phyloP scores from a whole-genome alignment of 1,140 invertebrate species.

The Lordiphosa mommai region DNA sequence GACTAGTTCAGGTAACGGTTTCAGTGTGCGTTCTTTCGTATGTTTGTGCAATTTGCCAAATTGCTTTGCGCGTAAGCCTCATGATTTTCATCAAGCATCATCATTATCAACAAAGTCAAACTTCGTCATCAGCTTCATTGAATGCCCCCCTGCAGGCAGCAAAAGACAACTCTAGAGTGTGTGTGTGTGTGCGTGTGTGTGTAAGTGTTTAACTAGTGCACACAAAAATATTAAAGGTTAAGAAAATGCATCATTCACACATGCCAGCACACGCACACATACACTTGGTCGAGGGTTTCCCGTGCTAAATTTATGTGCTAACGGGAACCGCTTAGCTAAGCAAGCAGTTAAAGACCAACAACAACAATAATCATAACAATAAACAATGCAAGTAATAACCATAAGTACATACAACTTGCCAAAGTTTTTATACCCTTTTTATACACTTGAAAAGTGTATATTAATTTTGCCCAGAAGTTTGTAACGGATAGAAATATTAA shows the following conservation, averaged over 20 bases:
- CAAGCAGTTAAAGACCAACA: conserved; percentile 31
- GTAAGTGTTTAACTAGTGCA: conserved; percentile 21
- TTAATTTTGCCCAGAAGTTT: too few species aligned
- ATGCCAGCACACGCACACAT: conserved; percentile 8
- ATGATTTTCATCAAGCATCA: too few species aligned
- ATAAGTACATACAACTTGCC: not conserved
- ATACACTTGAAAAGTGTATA: too few species aligned
- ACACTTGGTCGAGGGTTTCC: conserved; percentile 17
- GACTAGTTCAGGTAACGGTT: conserved; percentile 1
- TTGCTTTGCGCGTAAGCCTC: conserved; percentile 41
- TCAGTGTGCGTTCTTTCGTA: conserved; percentile 4
- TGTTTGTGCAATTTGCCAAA: conserved; percentile 66
- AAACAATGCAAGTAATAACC: conserved; percentile 12
- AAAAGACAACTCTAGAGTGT: conserved; percentile 32
- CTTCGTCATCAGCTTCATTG: conserved; percentile 12
- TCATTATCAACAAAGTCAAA: too few species aligned
- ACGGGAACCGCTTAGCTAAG: conserved; percentile 73
- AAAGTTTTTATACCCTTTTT: conserved; percentile 11
- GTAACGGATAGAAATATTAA: too few species aligned
- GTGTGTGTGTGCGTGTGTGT: not conserved
- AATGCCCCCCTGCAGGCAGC: conserved; percentile 17
- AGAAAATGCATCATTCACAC: conserved; percentile 43
- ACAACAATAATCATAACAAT: conserved; percentile 36
- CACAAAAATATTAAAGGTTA: conserved; percentile 55
- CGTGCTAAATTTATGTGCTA: conserved; percentile 66